Conservation (phyloP, 2,113 vertebrate species). For the Columbina picui region DNA sequence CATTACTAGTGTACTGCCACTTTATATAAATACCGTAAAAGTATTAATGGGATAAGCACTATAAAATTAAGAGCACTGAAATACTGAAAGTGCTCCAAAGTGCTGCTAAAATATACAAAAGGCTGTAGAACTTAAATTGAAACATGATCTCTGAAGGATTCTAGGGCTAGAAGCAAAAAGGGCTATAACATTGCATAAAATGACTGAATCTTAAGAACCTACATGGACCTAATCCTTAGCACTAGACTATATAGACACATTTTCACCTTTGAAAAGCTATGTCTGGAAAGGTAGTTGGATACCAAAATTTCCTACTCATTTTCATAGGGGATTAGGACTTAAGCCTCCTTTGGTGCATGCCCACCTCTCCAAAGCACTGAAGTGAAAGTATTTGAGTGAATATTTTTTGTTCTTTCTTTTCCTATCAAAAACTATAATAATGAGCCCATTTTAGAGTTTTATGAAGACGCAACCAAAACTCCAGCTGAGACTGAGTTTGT, state of each 20-base stretch:
- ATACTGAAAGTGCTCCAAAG: not conserved
- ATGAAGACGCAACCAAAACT: not conserved
- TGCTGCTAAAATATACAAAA: not conserved
- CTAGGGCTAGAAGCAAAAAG: not conserved
- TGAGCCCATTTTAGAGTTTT: not conserved
- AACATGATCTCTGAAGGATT: not conserved
- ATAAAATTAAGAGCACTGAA: not conserved
- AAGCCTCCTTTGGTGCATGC: not conserved
- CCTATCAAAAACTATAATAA: not conserved
- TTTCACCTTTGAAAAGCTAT: not conserved
- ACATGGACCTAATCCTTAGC: not conserved
- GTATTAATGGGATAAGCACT: not conserved
- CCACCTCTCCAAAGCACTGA: not conserved
- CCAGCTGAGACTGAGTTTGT: not conserved
- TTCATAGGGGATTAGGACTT: not conserved
- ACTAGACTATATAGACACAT: not conserved
- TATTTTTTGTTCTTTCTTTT: not conserved
- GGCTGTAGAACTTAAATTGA: not conserved
- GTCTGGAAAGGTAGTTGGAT: not conserved
- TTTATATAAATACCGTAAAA: not conserved
- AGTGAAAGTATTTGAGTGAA: not conserved
- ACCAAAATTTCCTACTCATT: not conserved
- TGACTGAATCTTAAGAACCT: not conserved
- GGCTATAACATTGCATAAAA: rapidly evolving
- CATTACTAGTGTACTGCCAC: not conserved